Conservation (phyloP, 2,113 vertebrate species). For the Asarcornis scutulata region DNA sequence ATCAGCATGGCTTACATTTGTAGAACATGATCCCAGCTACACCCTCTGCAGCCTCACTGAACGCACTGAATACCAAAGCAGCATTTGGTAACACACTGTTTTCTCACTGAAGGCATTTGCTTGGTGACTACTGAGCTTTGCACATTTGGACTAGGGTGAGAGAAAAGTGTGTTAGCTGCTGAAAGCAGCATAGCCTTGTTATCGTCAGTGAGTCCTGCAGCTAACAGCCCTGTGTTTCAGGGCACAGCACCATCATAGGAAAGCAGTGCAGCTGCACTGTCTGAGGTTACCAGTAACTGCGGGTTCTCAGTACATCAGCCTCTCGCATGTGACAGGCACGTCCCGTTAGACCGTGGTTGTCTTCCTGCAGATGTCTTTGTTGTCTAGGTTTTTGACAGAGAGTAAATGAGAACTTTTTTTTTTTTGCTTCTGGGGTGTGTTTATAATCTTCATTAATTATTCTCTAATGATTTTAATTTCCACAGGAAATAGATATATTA, state of each 20-base stretch:
- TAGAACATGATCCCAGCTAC: neutral
- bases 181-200: neutral
- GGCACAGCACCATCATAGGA: fast-evolving
- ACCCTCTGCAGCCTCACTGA: neutral
- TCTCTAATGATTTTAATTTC: neutral
- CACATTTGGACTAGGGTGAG: too few species aligned
- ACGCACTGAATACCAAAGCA: neutral
- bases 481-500: neutral
- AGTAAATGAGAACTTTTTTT: neutral
- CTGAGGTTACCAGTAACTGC: neutral
- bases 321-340: neutral
- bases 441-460: neutral
- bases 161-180: neutral
- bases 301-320: neutral
- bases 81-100: neutral
- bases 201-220: neutral
- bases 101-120: neutral
- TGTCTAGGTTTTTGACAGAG: neutral
- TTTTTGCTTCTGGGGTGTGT: neutral
- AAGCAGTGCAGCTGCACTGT: neutral
- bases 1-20: neutral
- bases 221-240: neutral
- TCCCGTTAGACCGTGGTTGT: neutral
- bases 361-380: neutral
- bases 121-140: neutral